Evolutionary conservation across 2,888 invertebrate genomes (phyloP).

Genomic region (Epistrophe grossulariae): DNA sequence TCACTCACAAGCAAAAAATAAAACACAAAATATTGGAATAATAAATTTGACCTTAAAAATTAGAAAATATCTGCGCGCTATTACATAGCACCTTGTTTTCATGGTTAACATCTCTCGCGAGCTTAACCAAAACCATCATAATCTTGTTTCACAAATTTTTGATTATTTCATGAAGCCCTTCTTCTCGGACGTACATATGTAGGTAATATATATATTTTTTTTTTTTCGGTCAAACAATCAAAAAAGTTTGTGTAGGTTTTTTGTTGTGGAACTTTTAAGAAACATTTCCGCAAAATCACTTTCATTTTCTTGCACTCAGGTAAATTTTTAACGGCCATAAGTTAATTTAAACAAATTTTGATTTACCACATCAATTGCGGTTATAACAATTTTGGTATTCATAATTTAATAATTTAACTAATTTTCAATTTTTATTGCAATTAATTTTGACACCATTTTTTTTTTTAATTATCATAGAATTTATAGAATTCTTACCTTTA

Average conservation of each 20-base stretch:
- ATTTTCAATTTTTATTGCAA: not conserved
- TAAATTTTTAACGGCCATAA: not conserved
- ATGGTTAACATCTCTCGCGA: constrained; percentile 54
- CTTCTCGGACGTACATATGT: not conserved
- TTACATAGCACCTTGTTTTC: constrained; percentile 55
- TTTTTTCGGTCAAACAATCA: not conserved
- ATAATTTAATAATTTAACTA: not conserved
- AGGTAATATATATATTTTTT: no score
- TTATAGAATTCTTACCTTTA: constrained; percentile 15
- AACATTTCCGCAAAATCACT: constrained; percentile 52
- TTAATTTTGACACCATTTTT: constrained; percentile 26
- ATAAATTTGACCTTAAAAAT: constrained; percentile 43
- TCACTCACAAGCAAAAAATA: not conserved
- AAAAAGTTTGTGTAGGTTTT: constrained; percentile 18
- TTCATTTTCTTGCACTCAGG: constrained; percentile 30
- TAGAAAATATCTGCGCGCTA: constrained; percentile 65
- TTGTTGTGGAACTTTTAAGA: constrained; percentile 7
- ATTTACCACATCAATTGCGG: constrained; percentile 8
- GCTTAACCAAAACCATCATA: constrained; percentile 20
- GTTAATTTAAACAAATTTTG: constrained; percentile 20
- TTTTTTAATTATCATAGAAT: not conserved
- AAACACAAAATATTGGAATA: constrained; percentile 13
- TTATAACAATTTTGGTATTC: not conserved
- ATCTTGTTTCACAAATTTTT: constrained; percentile 62
- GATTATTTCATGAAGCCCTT: constrained; percentile 53